A percentile compares a stretch with the other conserved stretches of the same genome.
Evolutionary conservation across 2,888 invertebrate genomes (phyloP).

Genomic region (Limnephilus rhombicus): DNA sequence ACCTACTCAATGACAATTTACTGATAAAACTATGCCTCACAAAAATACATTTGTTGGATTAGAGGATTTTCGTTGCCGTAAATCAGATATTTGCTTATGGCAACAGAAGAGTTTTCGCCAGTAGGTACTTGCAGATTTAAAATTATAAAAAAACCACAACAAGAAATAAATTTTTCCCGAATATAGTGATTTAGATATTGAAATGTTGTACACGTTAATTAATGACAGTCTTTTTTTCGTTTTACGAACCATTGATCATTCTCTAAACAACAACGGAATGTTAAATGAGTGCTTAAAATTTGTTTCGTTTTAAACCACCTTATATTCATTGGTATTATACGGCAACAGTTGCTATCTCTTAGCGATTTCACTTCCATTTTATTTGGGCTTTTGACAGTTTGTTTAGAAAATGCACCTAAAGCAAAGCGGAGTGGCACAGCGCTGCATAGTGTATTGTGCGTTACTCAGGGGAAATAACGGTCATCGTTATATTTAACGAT

Average conservation of each 20-base stretch:
- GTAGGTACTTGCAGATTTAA: too few species aligned
- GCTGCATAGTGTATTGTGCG: constrained; percentile 14
- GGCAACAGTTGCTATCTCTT: background rate
- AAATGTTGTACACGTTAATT: background rate
- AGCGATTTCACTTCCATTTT: background rate
- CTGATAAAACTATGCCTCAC: too few species aligned
- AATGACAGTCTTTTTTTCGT: background rate
- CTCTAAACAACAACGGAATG: background rate
- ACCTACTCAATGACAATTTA: too few species aligned
- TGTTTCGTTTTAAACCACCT: background rate
- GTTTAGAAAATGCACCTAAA: background rate
- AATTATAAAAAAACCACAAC: too few species aligned
- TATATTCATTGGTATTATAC: background rate
- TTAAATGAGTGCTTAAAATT: background rate
- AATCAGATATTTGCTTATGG: too few species aligned
- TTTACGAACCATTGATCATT: background rate
- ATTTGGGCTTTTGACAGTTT: background rate
- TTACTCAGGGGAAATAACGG: constrained; percentile 48
- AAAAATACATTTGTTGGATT: too few species aligned
- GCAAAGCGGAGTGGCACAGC: background rate
- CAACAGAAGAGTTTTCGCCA: too few species aligned
- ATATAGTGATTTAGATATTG: too few species aligned
- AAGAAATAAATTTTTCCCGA: too few species aligned
- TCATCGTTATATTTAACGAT: constrained; percentile 46
- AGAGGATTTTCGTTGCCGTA: too few species aligned